A percentile compares a stretch with the other conserved stretches of the same genome.
Conservation (phyloP, 1,140 invertebrate genomes). For the Druon quercuslanigerum region DNA sequence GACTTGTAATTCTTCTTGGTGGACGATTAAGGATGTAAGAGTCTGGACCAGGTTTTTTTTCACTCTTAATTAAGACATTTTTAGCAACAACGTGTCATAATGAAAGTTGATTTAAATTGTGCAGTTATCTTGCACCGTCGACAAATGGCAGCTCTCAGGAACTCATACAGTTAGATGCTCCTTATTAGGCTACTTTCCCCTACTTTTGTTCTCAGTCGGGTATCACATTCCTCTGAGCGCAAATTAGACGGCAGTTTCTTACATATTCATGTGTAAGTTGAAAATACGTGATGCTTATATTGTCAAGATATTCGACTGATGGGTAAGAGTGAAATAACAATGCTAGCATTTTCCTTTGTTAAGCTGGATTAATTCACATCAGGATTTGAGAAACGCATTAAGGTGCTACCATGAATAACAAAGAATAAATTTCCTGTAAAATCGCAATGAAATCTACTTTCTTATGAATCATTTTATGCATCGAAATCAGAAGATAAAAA, state of each 20-base stretch:
- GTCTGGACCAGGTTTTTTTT: not conserved
- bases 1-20: not conserved
- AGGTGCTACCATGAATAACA: too few relatives aligned
- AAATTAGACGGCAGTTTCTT: slow-evolving; percentile 22
- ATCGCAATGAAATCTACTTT: too few relatives aligned
- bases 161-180: not conserved
- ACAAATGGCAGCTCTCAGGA: slow-evolving; percentile 5
- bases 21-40: not conserved
- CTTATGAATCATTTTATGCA: too few relatives aligned
- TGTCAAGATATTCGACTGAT: not conserved
- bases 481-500: too few relatives aligned
- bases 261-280: slow-evolving; percentile 8
- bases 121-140: not conserved
- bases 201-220: slow-evolving; percentile 4
- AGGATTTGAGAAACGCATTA: too few relatives aligned
- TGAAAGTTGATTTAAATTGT: slow-evolving; percentile 13
- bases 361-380: too few relatives aligned
- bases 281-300: not conserved
- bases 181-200: slow-evolving; percentile 26
- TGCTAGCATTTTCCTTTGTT: not conserved
- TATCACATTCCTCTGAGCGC: slow-evolving; percentile 18
- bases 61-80: slow-evolving; percentile 7
- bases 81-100: slow-evolving; percentile 8
- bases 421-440: too few relatives aligned
- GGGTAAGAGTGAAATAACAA: not conserved